Conservation (phyloP, 2,797 vertebrate species). For the Hippocampus kuda region DNA sequence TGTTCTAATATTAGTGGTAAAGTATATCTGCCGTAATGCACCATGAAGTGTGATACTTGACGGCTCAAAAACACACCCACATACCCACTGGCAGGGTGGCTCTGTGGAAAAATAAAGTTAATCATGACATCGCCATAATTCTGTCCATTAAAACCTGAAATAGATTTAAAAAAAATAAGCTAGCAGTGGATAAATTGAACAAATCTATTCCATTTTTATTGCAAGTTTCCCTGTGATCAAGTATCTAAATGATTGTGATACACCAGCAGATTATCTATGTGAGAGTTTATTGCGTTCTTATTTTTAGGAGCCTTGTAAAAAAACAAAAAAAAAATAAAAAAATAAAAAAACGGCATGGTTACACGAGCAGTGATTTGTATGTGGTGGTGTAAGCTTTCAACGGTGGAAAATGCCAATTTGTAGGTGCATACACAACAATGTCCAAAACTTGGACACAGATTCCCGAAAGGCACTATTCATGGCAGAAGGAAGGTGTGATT, state of each 20-base stretch:
- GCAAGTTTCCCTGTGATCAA: background rate
- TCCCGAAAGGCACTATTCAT: background rate
- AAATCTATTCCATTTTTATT: background rate
- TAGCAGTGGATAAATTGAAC: background rate
- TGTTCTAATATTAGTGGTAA: constrained; percentile 40
- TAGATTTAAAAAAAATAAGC: constrained; percentile 10
- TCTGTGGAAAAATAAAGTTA: constrained; percentile 41
- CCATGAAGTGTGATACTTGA: constrained; percentile 41
- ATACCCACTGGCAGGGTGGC: constrained; percentile 15
- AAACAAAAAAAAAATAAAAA: no score
- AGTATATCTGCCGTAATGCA: constrained; percentile 30
- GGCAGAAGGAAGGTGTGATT: constrained; percentile 1
- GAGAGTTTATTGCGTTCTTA: constrained; percentile 66
- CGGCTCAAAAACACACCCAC: constrained; percentile 45
- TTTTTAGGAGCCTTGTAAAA: constrained; percentile 67
- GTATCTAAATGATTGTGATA: constrained; percentile 44
- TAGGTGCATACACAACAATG: background rate
- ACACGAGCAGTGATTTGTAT: constrained; percentile 59
- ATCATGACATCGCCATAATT: constrained; percentile 45
- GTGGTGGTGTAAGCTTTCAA: constrained; percentile 30
- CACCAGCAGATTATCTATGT: constrained; percentile 59
- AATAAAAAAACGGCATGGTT: constrained; percentile 29
- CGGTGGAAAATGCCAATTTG: constrained; percentile 34
- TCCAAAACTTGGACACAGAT: background rate
- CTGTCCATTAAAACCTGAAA: constrained; percentile 46